Evolutionary conservation across 2,888 invertebrate genomes (phyloP).

Genomic region (Lasioglossum malachurum): DNA sequence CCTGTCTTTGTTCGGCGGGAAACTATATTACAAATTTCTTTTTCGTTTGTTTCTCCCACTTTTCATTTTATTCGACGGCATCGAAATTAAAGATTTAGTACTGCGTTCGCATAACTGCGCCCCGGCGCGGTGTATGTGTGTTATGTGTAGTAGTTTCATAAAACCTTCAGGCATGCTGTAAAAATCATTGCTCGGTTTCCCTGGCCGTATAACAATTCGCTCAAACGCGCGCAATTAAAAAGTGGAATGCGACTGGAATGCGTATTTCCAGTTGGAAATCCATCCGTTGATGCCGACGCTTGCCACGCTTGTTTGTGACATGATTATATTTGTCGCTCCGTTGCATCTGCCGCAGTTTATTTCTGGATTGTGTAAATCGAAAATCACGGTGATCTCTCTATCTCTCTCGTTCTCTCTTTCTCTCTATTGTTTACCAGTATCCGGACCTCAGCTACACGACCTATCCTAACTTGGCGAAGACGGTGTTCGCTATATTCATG

Average conservation of each 20-base stretch:
- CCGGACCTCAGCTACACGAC: constrained; percentile 95
- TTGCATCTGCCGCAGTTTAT: constrained; percentile 4
- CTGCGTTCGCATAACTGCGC: constrained; percentile 27
- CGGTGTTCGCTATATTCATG: constrained; percentile 99
- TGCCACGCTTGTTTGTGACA: constrained; percentile 25
- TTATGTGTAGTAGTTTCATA: constrained; percentile 51
- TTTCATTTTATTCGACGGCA: constrained; percentile 26
- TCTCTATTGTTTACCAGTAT: constrained; percentile 89
- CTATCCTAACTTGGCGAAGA: constrained; percentile 96
- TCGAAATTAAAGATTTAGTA: constrained; percentile 60
- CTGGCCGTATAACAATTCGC: constrained; percentile 58
- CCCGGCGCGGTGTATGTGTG: constrained; percentile 9
- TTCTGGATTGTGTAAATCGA: not conserved
- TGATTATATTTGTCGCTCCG: constrained; percentile 30
- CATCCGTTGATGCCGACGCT: not conserved
- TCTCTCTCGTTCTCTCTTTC: not conserved
- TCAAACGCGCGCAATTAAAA: constrained; percentile 58
- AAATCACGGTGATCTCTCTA: not conserved
- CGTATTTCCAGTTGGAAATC: constrained; percentile 53
- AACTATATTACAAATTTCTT: constrained; percentile 13
- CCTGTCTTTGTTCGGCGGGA: constrained; percentile 29
- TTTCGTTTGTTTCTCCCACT: not conserved
- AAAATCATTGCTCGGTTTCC: constrained; percentile 74
- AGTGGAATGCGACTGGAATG: constrained; percentile 33
- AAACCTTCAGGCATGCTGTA: constrained; percentile 62